These are phyloP conservation scores for Anser brachyrhynchus DNA, from an alignment of 2,113 vertebrate genomes.

Conservation along the genomic window DNA sequence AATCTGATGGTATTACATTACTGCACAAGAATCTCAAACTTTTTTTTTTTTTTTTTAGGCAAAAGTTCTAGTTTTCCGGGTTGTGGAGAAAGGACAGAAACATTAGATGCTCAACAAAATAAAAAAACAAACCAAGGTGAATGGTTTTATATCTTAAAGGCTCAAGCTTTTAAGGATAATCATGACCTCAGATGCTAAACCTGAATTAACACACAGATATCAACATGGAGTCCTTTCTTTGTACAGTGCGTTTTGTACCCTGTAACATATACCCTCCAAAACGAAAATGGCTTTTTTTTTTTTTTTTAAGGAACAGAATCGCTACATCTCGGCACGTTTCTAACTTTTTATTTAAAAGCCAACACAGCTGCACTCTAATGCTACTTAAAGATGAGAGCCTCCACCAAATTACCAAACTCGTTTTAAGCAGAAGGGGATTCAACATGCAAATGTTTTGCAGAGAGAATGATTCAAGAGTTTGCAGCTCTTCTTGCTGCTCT, in stretches of 20 bases:
- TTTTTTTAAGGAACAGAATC: neutral
- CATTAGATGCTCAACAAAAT: neutral
- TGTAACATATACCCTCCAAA: neutral
- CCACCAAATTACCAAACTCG: neutral
- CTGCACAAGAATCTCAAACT: neutral
- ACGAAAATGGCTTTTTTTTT: neutral
- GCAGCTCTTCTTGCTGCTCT: constrained; percentile 33
- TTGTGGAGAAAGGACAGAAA: neutral
- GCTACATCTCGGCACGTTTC: neutral
- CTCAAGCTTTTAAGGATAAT: neutral
- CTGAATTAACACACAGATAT: neutral
- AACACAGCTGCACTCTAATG: neutral
- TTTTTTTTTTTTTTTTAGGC: neutral
- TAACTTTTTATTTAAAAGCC: neutral
- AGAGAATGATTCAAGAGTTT: constrained; percentile 33
- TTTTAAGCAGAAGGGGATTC: constrained; percentile 35
- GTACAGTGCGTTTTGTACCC: neutral
- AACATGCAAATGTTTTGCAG: constrained; percentile 36
- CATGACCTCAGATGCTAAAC: neutral
- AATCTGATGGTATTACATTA: neutral
- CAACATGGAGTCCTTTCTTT: neutral
- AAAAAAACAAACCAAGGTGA: neutral
- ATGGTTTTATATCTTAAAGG: neutral
- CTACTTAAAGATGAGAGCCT: constrained; percentile 33
- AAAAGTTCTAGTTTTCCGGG: neutral